Percentiles rank a stretch among this genome's conserved stretches.
Conservation (phyloP, 2,113 vertebrate genomes). For the Microcebus tavaratra region DNA sequence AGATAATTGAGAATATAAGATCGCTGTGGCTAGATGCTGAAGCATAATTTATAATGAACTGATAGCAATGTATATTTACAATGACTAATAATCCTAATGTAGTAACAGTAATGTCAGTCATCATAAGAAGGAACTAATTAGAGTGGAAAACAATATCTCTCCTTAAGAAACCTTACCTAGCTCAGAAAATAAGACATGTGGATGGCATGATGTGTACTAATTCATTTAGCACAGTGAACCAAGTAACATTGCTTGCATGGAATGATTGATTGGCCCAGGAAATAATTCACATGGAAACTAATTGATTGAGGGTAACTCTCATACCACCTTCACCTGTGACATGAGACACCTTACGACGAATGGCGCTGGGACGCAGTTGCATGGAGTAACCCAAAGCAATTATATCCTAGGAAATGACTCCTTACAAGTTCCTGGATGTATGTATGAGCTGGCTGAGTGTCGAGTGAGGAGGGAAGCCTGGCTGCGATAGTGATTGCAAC, state of each 20-base stretch:
- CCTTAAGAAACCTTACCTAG: constrained; percentile 62
- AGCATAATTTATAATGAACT: constrained; percentile 14
- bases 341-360: not conserved
- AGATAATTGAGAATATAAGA: constrained; percentile 32
- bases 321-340: constrained; percentile 51
- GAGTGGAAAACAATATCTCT: constrained; percentile 71
- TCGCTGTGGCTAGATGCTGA: not conserved
- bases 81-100: constrained; percentile 76
- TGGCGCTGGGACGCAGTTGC: not conserved
- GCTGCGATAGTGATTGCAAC: not conserved
- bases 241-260: not conserved
- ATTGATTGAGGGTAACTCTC: constrained; percentile 47
- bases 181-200: constrained; percentile 51
- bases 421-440: not conserved
- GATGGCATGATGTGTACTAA: constrained; percentile 15
- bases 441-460: not conserved
- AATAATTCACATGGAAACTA: not conserved
- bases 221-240: constrained; percentile 48
- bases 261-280: constrained; percentile 36
- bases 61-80: constrained; percentile 63
- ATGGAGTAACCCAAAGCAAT: constrained; percentile 51
- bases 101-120: constrained; percentile 70
- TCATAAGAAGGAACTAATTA: constrained; percentile 75
- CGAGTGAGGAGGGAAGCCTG: not conserved
- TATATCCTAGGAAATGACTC: constrained; percentile 38